Evolutionary conservation across 2,888 invertebrate genomes (phyloP).

Genomic region (Oscheius sp.): DNA sequence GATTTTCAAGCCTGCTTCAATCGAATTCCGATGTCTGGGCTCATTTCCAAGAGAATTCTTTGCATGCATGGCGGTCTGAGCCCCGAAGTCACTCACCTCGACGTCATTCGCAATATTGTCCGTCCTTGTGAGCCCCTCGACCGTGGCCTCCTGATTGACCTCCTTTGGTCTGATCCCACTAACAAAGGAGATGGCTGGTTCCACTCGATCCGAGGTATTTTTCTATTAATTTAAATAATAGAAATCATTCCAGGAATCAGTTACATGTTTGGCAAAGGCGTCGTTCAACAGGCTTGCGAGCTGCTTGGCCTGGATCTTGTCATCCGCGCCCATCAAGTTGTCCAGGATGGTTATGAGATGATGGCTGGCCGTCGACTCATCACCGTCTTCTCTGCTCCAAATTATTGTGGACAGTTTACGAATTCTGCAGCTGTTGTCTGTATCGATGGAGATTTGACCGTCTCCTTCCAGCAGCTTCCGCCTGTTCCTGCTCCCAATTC

Average conservation of each 20-base stretch:
- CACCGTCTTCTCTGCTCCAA: slow-evolving; percentile 66
- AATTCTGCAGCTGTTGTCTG: slow-evolving; percentile 68
- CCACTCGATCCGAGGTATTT: slow-evolving; percentile 52
- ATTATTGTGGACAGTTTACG: slow-evolving; percentile 64
- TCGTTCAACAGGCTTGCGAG: slow-evolving; percentile 60
- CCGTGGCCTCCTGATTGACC: slow-evolving; percentile 64
- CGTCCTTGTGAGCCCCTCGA: slow-evolving; percentile 66
- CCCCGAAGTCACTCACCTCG: slow-evolving; percentile 58
- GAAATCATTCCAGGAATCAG: slow-evolving; percentile 53
- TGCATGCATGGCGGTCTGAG: slow-evolving; percentile 68
- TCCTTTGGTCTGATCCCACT: slow-evolving; percentile 68
- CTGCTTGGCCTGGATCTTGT: slow-evolving; percentile 62
- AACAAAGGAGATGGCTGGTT: slow-evolving; percentile 65
- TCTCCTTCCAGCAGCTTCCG: slow-evolving; percentile 38
- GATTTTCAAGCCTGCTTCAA: slow-evolving; percentile 68
- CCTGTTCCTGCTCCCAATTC: background rate
- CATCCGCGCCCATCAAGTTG: slow-evolving; percentile 68
- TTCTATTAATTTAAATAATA: background rate
- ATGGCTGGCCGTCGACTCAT: slow-evolving; percentile 60
- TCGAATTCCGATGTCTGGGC: slow-evolving; percentile 65
- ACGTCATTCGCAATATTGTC: slow-evolving; percentile 57
- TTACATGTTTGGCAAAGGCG: slow-evolving; percentile 66
- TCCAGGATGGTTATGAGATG: slow-evolving; percentile 68
- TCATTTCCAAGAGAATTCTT: slow-evolving; percentile 64
- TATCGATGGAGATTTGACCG: slow-evolving; percentile 60